Evolutionary conservation across 92 coral and sea anemone species (phyloP).

Genomic region (Epizoanthus scotinus): DNA sequence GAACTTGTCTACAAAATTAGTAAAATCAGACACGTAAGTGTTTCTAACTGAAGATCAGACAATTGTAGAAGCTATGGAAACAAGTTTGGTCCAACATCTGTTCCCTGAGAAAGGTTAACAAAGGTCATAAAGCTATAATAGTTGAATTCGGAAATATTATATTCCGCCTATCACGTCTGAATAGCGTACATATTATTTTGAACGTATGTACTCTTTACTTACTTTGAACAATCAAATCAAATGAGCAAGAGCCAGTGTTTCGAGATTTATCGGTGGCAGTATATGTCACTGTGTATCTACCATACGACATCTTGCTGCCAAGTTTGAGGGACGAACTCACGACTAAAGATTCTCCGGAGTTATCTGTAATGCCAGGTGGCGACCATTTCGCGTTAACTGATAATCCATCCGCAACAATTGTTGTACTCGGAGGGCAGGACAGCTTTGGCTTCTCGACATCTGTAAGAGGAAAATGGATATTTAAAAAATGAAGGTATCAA

Average conservation of each 20-base stretch:
- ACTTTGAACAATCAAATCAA: slow-evolving; percentile 11
- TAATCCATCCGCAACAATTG: background rate
- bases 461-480: background rate
- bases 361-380: slow-evolving; percentile 1
- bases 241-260: slow-evolving; percentile 14
- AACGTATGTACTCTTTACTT: no score
- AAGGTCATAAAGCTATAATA: no score
- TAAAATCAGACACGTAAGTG: no score
- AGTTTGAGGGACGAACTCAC: slow-evolving; percentile 4
- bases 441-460: slow-evolving; percentile 15
- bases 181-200: no score
- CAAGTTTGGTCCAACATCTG: no score
- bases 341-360: background rate
- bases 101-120: no score
- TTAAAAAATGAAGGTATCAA: no score
- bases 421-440: slow-evolving; percentile 2
- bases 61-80: no score
- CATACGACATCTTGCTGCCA: background rate
- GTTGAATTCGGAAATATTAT: no score
- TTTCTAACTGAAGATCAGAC: no score
- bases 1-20: no score
- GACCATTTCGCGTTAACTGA: slow-evolving; percentile 7
- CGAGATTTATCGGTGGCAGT: slow-evolving; percentile 16
- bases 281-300: slow-evolving; percentile 13
- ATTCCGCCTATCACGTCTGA: no score